Percentiles rank a stretch among this genome's conserved stretches.
These are phyloP conservation scores for Aegotheles bennettii DNA, from an alignment of 2,113 vertebrate genomes.

Conservation along the genomic window DNA sequence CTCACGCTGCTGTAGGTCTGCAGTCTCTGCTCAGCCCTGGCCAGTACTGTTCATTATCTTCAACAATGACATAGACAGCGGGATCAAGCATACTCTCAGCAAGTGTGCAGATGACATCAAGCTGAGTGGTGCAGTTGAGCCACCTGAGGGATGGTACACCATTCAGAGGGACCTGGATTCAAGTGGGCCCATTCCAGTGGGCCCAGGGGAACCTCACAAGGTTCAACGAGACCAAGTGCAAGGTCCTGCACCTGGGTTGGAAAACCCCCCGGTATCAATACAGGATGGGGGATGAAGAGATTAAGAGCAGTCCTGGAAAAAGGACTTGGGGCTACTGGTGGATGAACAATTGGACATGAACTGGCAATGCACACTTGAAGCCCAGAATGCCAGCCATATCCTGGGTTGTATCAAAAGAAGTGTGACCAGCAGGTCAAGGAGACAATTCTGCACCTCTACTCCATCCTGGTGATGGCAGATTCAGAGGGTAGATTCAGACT, in stretches of 20 bases:
- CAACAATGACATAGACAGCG: accelerated
- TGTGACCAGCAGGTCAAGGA: neutral
- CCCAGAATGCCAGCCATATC: neutral
- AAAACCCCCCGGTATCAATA: neutral
- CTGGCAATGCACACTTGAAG: neutral
- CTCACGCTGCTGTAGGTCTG: accelerated
- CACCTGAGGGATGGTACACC: neutral
- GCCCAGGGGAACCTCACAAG: neutral
- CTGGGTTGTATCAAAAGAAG: no score
- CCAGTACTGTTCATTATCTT: neutral
- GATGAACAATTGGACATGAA: neutral
- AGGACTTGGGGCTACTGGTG: neutral
- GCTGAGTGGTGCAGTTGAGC: neutral
- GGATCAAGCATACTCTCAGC: accelerated
- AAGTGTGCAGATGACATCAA: neutral
- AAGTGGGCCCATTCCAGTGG: no score
- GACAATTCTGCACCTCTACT: neutral
- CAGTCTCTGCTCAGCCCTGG: neutral
- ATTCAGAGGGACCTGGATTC: neutral
- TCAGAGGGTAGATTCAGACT: neutral
- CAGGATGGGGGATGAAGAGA: neutral
- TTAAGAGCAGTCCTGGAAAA: neutral
- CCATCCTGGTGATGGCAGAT: no score
- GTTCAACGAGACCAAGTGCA: neutral
- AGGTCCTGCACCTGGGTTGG: no score